Percentiles rank a stretch among this genome's conserved stretches.
Conservation (phyloP, 2,797 vertebrate species). For the Rhinella marina region DNA sequence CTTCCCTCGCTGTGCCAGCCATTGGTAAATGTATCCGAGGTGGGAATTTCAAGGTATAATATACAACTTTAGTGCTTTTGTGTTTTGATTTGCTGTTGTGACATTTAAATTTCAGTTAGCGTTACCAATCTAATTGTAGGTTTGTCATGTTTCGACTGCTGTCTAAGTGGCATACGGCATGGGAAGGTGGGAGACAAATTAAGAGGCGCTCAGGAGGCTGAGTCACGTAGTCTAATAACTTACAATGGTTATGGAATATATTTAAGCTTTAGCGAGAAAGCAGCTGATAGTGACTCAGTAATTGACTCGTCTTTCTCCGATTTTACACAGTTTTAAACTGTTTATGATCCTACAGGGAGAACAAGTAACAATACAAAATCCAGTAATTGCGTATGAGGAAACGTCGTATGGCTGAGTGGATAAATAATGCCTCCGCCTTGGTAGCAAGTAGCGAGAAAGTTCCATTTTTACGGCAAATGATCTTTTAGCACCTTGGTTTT, state of each 20-base stretch:
- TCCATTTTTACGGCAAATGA: constrained; percentile 22
- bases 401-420: background rate
- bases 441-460: constrained; percentile 11
- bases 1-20: constrained; percentile 15
- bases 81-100: constrained; percentile 74
- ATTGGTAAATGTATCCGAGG: constrained; percentile 21
- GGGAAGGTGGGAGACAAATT: constrained; percentile 80
- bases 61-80: constrained; percentile 75
- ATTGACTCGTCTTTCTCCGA: constrained; percentile 74
- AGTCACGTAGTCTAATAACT: constrained; percentile 80
- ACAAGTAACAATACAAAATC: constrained; percentile 30
- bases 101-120: constrained; percentile 80
- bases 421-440: constrained; percentile 20
- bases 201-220: constrained; percentile 83
- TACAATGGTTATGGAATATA: constrained; percentile 77
- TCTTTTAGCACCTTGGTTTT: background rate
- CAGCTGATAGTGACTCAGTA: constrained; percentile 76
- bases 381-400: constrained; percentile 40
- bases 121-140: constrained; percentile 75
- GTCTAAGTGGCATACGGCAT: constrained; percentile 78
- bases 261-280: constrained; percentile 76
- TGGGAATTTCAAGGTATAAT: constrained; percentile 33
- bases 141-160: constrained; percentile 76
- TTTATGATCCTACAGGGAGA: constrained; percentile 42
- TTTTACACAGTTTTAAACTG: constrained; percentile 64